phyloP scores from a whole-genome alignment of 2,888 invertebrate genomes.

The Drosophila setosimentum region DNA sequence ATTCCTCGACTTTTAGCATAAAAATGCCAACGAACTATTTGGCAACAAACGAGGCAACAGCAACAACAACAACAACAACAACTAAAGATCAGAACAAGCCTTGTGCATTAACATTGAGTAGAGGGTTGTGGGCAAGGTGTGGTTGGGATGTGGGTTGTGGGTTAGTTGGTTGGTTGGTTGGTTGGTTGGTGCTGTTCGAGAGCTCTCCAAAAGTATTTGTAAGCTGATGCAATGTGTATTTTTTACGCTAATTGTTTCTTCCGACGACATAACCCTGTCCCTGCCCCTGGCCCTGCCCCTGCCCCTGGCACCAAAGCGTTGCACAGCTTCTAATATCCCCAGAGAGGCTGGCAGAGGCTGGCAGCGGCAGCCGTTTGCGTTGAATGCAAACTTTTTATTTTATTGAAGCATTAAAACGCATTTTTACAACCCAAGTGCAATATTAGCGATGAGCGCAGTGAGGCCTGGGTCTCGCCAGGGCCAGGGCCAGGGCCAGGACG shows the following conservation, averaged over 20 bases:
- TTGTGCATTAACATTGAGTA: conserved; percentile 45
- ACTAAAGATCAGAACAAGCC: conserved; percentile 17
- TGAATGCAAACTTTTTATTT: conserved; percentile 82
- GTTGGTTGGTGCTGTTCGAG: not conserved
- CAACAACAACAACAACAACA: not conserved
- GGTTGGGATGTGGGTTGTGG: not conserved
- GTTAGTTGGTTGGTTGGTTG: not conserved
- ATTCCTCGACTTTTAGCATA: conserved; percentile 60
- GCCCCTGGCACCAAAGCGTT: not conserved
- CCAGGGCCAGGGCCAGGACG: not conserved
- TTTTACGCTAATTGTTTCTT: conserved; percentile 84
- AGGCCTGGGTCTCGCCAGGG: conserved; percentile 12
- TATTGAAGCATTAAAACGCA: conserved; percentile 83
- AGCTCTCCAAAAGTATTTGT: conserved; percentile 46
- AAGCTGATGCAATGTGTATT: conserved; percentile 64
- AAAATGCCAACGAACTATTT: conserved; percentile 58
- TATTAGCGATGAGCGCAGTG: conserved; percentile 63
- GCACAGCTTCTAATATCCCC: conserved; percentile 7
- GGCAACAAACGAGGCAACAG: conserved; percentile 36
- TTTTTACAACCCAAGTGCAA: conserved; percentile 81
- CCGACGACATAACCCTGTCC: conserved; percentile 33
- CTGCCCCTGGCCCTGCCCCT: not conserved
- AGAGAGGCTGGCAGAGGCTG: not conserved
- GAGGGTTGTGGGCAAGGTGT: not conserved
- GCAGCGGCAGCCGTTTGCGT: conserved; percentile 37